A percentile compares a stretch with the other conserved stretches of the same genome.
phyloP scores from a whole-genome alignment of 2,888 invertebrate species.

The Steromphala cineraria region DNA sequence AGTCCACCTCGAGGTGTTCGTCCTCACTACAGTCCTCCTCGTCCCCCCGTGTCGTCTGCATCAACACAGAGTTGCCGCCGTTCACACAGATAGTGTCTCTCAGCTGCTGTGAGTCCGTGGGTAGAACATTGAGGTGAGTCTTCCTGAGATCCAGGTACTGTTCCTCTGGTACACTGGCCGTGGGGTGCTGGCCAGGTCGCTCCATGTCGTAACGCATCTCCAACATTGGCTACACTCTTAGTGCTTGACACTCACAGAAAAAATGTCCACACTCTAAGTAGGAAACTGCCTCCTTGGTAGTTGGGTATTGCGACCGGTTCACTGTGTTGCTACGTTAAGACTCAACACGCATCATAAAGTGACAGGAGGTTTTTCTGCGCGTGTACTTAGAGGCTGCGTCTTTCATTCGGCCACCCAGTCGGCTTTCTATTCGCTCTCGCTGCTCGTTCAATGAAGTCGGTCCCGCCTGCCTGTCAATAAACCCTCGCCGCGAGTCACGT shows the following conservation, averaged over 20 bases:
- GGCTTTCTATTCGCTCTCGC: not conserved
- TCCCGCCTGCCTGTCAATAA: constrained; percentile 14
- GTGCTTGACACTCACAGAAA: too few relatives aligned
- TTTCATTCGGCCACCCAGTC: not conserved
- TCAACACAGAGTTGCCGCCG: constrained; percentile 10
- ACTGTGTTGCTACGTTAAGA: not conserved
- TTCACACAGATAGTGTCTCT: constrained; percentile 17
- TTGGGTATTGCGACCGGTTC: too few relatives aligned
- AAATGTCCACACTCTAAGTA: too few relatives aligned
- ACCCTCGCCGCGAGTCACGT: not conserved
- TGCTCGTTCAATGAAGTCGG: not conserved
- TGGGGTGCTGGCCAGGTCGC: constrained; percentile 33
- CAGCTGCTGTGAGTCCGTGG: not conserved
- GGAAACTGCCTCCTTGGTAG: too few relatives aligned
- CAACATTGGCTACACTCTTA: too few relatives aligned
- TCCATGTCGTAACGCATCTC: constrained; percentile 53
- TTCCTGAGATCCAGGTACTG: constrained; percentile 25
- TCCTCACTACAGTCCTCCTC: constrained; percentile 28
- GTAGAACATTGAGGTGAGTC: not conserved
- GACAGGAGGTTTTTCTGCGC: constrained; percentile 9
- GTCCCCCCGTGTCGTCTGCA: not conserved
- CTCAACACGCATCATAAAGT: not conserved
- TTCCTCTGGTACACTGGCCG: constrained; percentile 36
- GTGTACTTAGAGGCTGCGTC: constrained; percentile 1
- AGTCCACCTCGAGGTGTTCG: constrained; percentile 35